Evolutionary conservation across 2,888 invertebrate species (phyloP).

Genomic region (Sphecodes monilicornis): DNA sequence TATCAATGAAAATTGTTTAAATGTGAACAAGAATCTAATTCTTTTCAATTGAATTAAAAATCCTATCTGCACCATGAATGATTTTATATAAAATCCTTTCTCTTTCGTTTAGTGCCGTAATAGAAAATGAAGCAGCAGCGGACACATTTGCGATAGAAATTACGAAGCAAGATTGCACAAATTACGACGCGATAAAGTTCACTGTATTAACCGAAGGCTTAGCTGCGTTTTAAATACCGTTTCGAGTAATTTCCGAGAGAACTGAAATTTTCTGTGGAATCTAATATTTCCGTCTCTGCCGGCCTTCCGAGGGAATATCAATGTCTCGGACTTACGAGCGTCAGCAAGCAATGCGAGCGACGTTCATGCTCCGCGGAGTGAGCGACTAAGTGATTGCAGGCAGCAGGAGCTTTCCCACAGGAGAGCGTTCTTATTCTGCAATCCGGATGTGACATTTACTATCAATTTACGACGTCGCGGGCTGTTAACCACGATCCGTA

Average conservation of each 20-base stretch:
- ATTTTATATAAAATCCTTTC: background rate
- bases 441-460: slow-evolving; percentile 81
- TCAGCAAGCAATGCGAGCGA: slow-evolving; percentile 53
- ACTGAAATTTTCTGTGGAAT: background rate
- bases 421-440: slow-evolving; percentile 76
- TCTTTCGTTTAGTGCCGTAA: background rate
- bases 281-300: slow-evolving; percentile 22
- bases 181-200: background rate
- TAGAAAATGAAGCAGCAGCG: background rate
- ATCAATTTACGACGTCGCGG: slow-evolving; percentile 81
- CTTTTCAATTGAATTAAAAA: too few species aligned
- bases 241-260: background rate
- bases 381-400: slow-evolving; percentile 65
- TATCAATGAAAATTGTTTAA: too few species aligned
- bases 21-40: too few species aligned
- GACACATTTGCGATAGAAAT: background rate
- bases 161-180: too few species aligned
- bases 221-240: background rate
- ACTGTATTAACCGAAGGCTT: background rate
- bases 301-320: slow-evolving; percentile 45
- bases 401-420: slow-evolving; percentile 63
- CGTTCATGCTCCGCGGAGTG: slow-evolving; percentile 56
- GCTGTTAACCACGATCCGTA: slow-evolving; percentile 77
- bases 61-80: too few species aligned
- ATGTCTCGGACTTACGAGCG: slow-evolving; percentile 53